phyloP scores from a whole-genome alignment of 2,888 invertebrate species.

The Oxyscelio sp. region DNA sequence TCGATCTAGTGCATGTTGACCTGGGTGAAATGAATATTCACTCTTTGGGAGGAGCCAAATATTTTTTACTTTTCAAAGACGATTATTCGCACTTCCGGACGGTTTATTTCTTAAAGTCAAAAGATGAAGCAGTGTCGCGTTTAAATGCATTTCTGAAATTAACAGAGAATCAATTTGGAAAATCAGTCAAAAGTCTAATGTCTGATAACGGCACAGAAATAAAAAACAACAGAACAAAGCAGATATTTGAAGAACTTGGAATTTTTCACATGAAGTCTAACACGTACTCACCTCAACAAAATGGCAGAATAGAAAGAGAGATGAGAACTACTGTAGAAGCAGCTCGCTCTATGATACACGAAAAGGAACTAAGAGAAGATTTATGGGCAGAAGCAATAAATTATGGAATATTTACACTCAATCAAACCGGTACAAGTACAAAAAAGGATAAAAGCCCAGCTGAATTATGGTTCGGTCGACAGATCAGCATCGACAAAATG shows the following conservation, averaged over 20 bases:
- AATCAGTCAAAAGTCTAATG: conserved; percentile 76
- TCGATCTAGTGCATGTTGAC: conserved; percentile 80
- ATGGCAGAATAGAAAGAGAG: not conserved
- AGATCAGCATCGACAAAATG: not conserved
- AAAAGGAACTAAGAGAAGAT: too few relatives aligned
- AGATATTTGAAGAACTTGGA: conserved; percentile 78
- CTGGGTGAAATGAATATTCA: conserved; percentile 73
- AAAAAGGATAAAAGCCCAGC: too few relatives aligned
- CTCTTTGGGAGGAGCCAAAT: conserved; percentile 76
- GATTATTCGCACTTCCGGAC: conserved; percentile 80
- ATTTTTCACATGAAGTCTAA: conserved; percentile 75
- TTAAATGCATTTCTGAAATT: conserved; percentile 75
- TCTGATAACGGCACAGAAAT: conserved; percentile 82
- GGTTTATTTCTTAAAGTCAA: conserved; percentile 80
- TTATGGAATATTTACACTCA: too few relatives aligned
- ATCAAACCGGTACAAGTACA: too few relatives aligned
- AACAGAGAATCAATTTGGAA: too few relatives aligned
- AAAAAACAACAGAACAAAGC: conserved; percentile 75
- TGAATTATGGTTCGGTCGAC: not conserved
- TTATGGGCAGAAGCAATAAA: too few relatives aligned
- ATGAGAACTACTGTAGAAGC: too few relatives aligned
- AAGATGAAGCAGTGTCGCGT: conserved; percentile 76
- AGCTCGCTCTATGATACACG: too few relatives aligned
- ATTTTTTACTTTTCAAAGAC: too few relatives aligned
- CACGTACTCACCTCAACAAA: not conserved